A percentile compares a stretch with the other conserved stretches of the same genome.
Evolutionary conservation across 92 coral and sea anemone species (phyloP).

Genomic region (Virgularia gustaviana): DNA sequence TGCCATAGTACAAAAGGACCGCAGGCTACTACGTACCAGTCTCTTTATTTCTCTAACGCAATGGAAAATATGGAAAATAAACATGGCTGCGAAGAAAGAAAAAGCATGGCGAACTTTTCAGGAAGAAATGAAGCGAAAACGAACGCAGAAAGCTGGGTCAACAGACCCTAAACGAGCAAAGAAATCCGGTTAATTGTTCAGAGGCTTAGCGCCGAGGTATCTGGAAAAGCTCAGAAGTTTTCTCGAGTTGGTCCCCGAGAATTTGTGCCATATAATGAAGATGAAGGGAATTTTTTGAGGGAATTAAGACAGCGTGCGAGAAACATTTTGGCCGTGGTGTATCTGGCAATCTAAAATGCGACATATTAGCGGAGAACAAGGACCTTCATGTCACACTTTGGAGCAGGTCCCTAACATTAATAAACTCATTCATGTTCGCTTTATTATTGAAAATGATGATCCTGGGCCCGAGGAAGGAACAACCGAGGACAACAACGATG

Average conservation of each 20-base stretch:
- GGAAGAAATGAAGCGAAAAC: constrained; percentile 33
- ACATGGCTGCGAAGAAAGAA: constrained; percentile 22
- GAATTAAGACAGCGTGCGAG: neutral
- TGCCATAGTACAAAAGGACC: neutral
- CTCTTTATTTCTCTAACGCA: neutral
- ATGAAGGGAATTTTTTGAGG: constrained; percentile 11
- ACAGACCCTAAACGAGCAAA: constrained; percentile 18
- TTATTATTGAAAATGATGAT: neutral
- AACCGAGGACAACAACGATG: neutral
- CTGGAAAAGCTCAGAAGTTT: constrained; percentile 1
- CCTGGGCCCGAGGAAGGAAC: neutral
- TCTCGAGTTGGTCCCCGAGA: neutral
- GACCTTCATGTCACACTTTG: constrained; percentile 8
- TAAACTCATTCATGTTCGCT: constrained; percentile 12
- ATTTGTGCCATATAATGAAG: neutral
- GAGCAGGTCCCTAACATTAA: constrained; percentile 6
- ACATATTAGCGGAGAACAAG: constrained; percentile 25
- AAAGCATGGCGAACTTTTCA: constrained; percentile 25
- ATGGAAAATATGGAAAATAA: neutral
- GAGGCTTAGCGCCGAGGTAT: neutral
- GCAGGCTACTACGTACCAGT: neutral
- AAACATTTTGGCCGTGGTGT: neutral
- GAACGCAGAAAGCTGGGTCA: neutral
- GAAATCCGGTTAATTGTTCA: constrained; percentile 14
- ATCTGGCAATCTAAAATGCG: neutral